These are phyloP conservation scores for Bimastos eiseni DNA, from an alignment of 2,888 invertebrate genomes.

Conservation along the genomic window DNA sequence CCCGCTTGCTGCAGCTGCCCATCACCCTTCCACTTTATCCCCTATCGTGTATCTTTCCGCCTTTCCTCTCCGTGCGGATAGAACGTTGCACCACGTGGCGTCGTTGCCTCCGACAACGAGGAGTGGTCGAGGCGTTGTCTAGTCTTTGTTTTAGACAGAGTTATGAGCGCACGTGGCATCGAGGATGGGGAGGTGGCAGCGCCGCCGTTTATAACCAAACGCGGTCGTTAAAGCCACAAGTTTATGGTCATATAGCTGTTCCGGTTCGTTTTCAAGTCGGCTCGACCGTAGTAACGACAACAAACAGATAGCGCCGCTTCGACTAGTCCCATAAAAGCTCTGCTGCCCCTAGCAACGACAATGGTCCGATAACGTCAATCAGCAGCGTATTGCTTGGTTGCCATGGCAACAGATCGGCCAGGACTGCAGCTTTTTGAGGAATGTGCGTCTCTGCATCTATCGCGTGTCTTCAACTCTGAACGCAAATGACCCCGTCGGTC, in stretches of 20 bases:
- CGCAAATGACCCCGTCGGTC: neutral
- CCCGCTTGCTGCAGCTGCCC: neutral
- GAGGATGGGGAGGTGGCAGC: neutral
- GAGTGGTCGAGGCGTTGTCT: neutral
- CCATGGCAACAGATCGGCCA: neutral
- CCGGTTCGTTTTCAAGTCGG: neutral
- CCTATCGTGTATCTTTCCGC: neutral
- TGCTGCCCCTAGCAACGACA: neutral
- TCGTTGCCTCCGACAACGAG: neutral
- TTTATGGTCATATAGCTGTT: neutral
- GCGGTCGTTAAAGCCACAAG: neutral
- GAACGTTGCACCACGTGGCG: neutral
- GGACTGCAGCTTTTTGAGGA: neutral
- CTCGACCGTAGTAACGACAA: neutral
- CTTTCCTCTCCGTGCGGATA: neutral
- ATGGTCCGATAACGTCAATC: neutral
- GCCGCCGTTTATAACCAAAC: neutral
- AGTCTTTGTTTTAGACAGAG: slow-evolving; percentile 13
- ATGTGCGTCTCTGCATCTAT: neutral
- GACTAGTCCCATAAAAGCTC: neutral
- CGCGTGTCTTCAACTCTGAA: neutral
- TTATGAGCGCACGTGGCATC: neutral
- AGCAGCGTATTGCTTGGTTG: neutral
- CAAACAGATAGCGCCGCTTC: neutral
- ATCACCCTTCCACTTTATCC: neutral